Evolutionary conservation across 2,113 vertebrate genomes (phyloP), one percentile per base, ranked within the genome.

Genomic region (Odontophorus gujanensis): DNA sequence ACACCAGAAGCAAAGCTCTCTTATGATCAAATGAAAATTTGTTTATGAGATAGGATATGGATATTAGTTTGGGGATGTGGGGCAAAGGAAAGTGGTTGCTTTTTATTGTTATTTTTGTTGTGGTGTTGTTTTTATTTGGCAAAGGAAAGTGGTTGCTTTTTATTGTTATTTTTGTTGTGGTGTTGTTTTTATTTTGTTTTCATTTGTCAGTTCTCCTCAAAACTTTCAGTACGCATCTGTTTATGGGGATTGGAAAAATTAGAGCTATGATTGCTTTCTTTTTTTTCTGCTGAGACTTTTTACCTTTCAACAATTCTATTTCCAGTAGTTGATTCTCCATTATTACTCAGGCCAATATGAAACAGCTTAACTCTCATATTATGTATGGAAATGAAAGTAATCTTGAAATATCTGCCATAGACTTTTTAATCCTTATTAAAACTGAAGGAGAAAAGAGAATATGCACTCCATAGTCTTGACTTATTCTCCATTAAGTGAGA

Each of bases 401-500:
- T 86, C 47, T 24, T 24, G 80, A 71, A 76, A 85, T 91, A 89
- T 66, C 74, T 89, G 9, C 25, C 18, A 74, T 43, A 76, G 62
- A 68, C 25, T 57, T 82, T 93, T 95, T 95, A 93, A 93, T 90
- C 80, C 81, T 89, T 80, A 72, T 85, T 90, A 93, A 95, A 96
- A 92, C 55, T 80, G 45, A 95, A 92, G 38, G 66, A 87, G 11
- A 24, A 90, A 78, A 81, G 21, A 55, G 47, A 83, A 32, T 74
- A 83, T 76, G 32, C 11, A 26, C 50, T 55, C 91, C 74, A 79
- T 66, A 80, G 36, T 78, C 32, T 67, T 57, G 40, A 82, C 24
- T 94, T 85, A 87, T 50, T 92, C 66, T 25, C 32, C 15, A 89
- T 48, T 51, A 80, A 88, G 57, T 7, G 24, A 94, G 69, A 66